Evolutionary conservation across 2,888 invertebrate genomes (phyloP).

Genomic region (Argyra leucocephala): DNA sequence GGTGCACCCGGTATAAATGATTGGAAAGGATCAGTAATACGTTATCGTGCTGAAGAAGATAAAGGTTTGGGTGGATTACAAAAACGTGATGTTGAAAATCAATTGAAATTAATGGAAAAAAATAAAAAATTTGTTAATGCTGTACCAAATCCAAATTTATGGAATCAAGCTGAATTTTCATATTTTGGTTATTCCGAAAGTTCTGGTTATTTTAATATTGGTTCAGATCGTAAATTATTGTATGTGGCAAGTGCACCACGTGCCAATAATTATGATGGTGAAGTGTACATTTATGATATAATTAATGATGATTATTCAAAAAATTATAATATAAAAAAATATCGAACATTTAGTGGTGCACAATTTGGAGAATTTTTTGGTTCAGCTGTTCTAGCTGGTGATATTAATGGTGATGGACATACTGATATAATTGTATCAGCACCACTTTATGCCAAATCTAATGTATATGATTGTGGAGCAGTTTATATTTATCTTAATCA

Average conservation of each 20-base stretch:
- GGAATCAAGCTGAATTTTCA: slow-evolving; percentile 32
- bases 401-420: slow-evolving; percentile 49
- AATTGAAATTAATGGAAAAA: not conserved
- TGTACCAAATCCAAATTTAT: slow-evolving; percentile 34
- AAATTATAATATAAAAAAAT: slow-evolving; percentile 15
- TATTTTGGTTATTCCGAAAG: slow-evolving; percentile 29
- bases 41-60: slow-evolving; percentile 21
- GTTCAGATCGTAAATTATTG: slow-evolving; percentile 20
- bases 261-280: slow-evolving; percentile 25
- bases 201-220: slow-evolving; percentile 26
- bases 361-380: slow-evolving; percentile 54
- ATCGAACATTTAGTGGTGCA: slow-evolving; percentile 31
- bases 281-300: slow-evolving; percentile 19
- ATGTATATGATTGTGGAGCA: slow-evolving; percentile 31
- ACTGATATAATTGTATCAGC: slow-evolving; percentile 55
- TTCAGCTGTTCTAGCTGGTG: slow-evolving; percentile 47
- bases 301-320: not conserved
- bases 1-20: slow-evolving; percentile 27
- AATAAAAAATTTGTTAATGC: slow-evolving; percentile 28
- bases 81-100: slow-evolving; percentile 21
- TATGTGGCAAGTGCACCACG: slow-evolving; percentile 29
- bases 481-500: slow-evolving; percentile 27
- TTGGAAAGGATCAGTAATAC: slow-evolving; percentile 25
- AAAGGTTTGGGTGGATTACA: slow-evolving; percentile 24
- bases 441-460: slow-evolving; percentile 35